phyloP scores from a whole-genome alignment of 2,113 vertebrate genomes.

The Platysteira castanea region DNA sequence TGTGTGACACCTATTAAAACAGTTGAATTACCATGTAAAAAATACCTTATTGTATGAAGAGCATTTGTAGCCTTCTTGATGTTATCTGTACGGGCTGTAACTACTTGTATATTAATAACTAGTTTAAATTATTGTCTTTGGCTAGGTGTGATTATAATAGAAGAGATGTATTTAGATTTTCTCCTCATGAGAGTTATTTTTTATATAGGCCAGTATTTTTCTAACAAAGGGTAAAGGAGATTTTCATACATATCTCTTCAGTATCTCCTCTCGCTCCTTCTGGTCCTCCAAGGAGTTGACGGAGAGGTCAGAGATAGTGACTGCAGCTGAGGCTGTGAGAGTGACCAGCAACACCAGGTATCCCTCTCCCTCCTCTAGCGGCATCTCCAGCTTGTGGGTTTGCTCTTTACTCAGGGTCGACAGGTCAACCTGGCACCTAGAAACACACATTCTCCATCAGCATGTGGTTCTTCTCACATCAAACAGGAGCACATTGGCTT shows the following conservation, averaged over 20 bases:
- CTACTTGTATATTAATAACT: not conserved
- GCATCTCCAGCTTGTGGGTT: conserved; percentile 89
- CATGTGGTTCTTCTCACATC: not conserved
- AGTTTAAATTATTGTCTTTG: not conserved
- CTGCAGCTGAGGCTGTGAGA: conserved; percentile 90
- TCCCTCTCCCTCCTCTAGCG: conserved; percentile 89
- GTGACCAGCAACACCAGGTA: conserved; percentile 89
- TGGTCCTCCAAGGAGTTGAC: conserved; percentile 87
- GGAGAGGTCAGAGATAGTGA: conserved; percentile 90
- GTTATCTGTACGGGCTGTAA: fast-evolving
- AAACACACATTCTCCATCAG: conserved; percentile 67
- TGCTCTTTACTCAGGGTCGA: conserved; percentile 88
- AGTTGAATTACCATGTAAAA: not conserved
- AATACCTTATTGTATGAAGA: not conserved
- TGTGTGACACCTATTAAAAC: not conserved
- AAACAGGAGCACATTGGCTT: not conserved
- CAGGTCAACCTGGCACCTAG: conserved; percentile 91
- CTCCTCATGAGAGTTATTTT: not conserved
- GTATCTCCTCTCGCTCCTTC: conserved; percentile 84
- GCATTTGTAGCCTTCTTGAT: not conserved
- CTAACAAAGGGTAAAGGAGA: not conserved
- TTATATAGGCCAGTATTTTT: not conserved
- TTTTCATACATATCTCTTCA: conserved; percentile 90
- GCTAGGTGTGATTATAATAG: not conserved
- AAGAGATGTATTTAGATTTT: not conserved